A percentile compares a stretch with the other conserved stretches of the same genome.
Conservation (phyloP, 92 coral and sea anemone species). For the Bergia sp. region DNA sequence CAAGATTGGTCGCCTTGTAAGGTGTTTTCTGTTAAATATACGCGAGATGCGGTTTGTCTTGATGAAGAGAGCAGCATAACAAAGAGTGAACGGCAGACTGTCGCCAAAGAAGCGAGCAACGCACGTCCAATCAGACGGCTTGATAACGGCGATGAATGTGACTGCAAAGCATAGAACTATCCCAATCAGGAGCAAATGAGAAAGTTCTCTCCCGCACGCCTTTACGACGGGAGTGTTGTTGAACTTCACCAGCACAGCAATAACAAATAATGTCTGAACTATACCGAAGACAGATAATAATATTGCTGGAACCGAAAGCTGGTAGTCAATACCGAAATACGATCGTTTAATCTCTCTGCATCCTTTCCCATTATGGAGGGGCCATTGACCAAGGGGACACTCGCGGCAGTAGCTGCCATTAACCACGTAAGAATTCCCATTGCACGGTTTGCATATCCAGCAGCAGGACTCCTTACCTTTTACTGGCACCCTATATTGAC, state of each 20-base stretch:
- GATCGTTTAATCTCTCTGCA: conserved; percentile 64
- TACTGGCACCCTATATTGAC: conserved; percentile 70
- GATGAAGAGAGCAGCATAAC: conserved; percentile 94
- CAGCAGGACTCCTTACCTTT: conserved; percentile 87
- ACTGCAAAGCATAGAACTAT: conserved; percentile 74
- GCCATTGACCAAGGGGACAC: conserved; percentile 87
- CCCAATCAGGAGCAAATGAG: conserved; percentile 81
- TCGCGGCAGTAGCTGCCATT: conserved; percentile 74
- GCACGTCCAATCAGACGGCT: conserved; percentile 75
- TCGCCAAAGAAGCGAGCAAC: conserved; percentile 79
- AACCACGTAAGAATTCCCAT: conserved; percentile 70
- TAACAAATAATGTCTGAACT: conserved; percentile 70
- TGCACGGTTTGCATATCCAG: conserved; percentile 83
- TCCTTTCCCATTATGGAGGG: conserved; percentile 59
- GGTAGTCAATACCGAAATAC: conserved; percentile 77
- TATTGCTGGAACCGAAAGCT: conserved; percentile 75
- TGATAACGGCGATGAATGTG: conserved; percentile 71
- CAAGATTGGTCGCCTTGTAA: conserved; percentile 86
- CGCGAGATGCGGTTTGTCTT: conserved; percentile 97
- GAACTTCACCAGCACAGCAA: conserved; percentile 68
- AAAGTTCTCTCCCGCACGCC: conserved; percentile 94
- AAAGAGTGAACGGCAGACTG: conserved; percentile 87
- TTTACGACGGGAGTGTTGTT: conserved; percentile 93
- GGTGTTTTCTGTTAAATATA: conserved; percentile 93
- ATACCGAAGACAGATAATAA: conserved; percentile 79